Evolutionary conservation across 2,888 invertebrate species (phyloP).

Genomic region (Calephelis perditalis): DNA sequence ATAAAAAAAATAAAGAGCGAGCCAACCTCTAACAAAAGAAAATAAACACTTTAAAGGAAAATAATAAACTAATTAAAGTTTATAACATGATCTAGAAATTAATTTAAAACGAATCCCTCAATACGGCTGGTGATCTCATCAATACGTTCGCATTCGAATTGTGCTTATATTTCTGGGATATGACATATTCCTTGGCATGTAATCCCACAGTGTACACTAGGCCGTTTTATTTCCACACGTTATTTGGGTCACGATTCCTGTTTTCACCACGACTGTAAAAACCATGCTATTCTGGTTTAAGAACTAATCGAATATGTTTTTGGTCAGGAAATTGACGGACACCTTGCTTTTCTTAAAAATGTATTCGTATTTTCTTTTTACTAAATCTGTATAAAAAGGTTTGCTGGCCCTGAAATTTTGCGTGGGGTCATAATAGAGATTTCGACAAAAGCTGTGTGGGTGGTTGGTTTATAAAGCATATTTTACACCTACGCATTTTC

Average conservation of each 20-base stretch:
- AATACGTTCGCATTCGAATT: conserved; percentile 38
- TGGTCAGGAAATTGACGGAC: no score
- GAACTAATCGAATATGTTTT: not conserved
- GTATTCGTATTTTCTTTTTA: no score
- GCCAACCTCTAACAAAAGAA: no score
- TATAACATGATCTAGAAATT: not conserved
- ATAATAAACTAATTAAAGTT: no score
- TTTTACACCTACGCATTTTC: no score
- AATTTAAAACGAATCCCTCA: conserved; percentile 20
- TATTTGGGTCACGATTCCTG: conserved; percentile 49
- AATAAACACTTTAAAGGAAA: no score
- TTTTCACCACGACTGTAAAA: conserved; percentile 5
- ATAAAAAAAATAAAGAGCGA: no score
- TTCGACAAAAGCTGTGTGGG: no score
- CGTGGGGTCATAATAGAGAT: no score
- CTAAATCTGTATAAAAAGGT: not conserved
- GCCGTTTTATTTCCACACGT: conserved; percentile 60
- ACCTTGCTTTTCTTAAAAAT: no score
- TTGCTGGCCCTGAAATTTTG: not conserved
- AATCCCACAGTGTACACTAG: conserved; percentile 45
- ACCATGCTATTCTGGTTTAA: not conserved
- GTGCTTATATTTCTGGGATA: conserved; percentile 57
- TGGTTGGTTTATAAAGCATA: no score
- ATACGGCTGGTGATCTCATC: conserved; percentile 55
- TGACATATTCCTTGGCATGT: conserved; percentile 63